Percentiles rank a stretch among this genome's conserved stretches.
phyloP scores from a whole-genome alignment of 1,140 invertebrate species.

The Zaprionus davidi region DNA sequence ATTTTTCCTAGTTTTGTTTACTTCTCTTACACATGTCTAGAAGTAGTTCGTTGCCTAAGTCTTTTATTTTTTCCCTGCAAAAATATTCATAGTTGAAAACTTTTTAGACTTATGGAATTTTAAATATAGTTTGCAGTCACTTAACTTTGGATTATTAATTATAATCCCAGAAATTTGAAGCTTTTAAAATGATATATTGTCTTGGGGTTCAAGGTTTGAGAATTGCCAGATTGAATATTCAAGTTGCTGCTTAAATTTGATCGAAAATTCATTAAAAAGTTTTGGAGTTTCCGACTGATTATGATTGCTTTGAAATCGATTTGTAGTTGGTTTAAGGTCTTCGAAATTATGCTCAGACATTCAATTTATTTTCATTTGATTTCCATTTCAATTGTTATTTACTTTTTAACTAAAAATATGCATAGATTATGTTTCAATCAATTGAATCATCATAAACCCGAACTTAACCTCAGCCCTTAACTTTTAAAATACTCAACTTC shows the following conservation, averaged over 20 bases:
- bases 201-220: neutral
- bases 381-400: neutral
- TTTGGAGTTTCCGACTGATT: neutral
- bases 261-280: neutral
- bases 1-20: neutral
- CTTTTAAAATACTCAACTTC: no score
- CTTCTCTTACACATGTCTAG: neutral
- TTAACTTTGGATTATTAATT: neutral
- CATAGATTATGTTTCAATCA: neutral
- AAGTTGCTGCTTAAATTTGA: neutral
- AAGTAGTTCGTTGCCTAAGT: constrained; percentile 72
- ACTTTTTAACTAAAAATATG: neutral
- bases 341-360: neutral
- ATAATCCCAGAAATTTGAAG: neutral
- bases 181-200: neutral
- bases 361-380: neutral
- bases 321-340: neutral
- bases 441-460: neutral
- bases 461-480: no score
- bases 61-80: constrained; percentile 46
- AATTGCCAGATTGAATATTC: neutral
- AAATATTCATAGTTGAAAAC: no score
- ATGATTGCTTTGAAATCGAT: neutral
- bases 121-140: neutral
- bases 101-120: neutral